Evolutionary conservation across 2,888 invertebrate genomes (phyloP), one percentile per base, ranked within the genome.

Genomic region (Pycnomerus fuliginosus): DNA sequence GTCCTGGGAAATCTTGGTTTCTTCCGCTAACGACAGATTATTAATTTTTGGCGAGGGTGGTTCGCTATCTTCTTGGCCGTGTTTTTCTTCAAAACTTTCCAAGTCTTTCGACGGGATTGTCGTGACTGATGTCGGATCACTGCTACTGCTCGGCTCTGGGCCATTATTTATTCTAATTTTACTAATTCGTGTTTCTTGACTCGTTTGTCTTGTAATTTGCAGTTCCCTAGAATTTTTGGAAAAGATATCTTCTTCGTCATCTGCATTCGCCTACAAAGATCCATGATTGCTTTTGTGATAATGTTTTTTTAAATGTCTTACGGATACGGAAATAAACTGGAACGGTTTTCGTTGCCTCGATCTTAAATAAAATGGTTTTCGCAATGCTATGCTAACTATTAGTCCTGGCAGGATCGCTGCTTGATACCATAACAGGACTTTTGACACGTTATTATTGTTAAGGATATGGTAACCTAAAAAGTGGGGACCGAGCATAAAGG

Each of bases 321-420:
- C 28, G 11, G 13, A 32, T 61, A 69, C 70, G 52, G 59, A 43
- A 15, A 68, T 52, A 37, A 67, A 56, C 39, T 67, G 61, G 36
- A 69, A 70, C 13, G 54, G 54, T 20, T 50, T 53, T 4, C 8
- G 25, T 34, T 53, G 55, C 25, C 57, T 57, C 3, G 62, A 56
- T 51, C 71, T 71, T 34, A 71, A 51, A 51, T 81, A 81, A 24
- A 74, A 60, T 0, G 82, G 81, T 39, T 80, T 73, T 10, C 74
- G 74, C 51, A 77, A 79, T 1, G 76, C 68, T 0, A 80, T 73
- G 37, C 78, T 64, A 52, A 78, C 72, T 3, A 80, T 38, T 47
- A 79, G 73, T 52, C 80, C 80, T 58, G 80, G 80, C 71, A 81
- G 74, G 8, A 81, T 62, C 11, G 80, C 69, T 1, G 79, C 78